Conservation (phyloP, 2,113 vertebrate genomes). For the Epinephelus fuscoguttatus region DNA sequence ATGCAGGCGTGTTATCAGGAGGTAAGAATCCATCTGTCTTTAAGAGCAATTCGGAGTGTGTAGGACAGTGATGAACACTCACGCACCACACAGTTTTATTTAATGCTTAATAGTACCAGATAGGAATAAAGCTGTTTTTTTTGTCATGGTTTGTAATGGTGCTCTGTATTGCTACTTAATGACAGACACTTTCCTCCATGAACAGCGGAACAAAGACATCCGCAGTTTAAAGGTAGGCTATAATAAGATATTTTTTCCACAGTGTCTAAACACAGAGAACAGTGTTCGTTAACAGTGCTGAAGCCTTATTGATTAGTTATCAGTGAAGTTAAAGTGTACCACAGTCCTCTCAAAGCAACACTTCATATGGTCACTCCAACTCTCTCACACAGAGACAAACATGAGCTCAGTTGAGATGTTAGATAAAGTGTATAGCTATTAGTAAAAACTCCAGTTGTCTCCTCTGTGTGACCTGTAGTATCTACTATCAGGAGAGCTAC, state of each 20-base stretch:
- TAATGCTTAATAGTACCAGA: neutral
- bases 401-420: neutral
- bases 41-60: slow-evolving; percentile 28
- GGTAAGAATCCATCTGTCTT: slow-evolving; percentile 18
- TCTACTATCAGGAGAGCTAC: slow-evolving; percentile 23
- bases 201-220: neutral
- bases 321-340: slow-evolving; percentile 37
- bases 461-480: neutral
- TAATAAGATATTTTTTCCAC: slow-evolving; percentile 23
- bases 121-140: neutral
- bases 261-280: slow-evolving; percentile 49
- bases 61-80: slow-evolving; percentile 2
- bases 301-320: slow-evolving; percentile 65
- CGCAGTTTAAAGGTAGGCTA: neutral
- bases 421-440: neutral
- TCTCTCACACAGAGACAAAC: slow-evolving; percentile 19
- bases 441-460: neutral
- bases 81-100: neutral
- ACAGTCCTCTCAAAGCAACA: slow-evolving; percentile 58
- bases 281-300: slow-evolving; percentile 73
- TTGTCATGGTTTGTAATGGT: neutral
- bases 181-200: neutral
- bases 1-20: neutral
- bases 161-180: slow-evolving; percentile 37
- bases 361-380: slow-evolving; percentile 50